Evolutionary conservation across 2,113 vertebrate species (phyloP).

Genomic region (Varanus komodoensis): DNA sequence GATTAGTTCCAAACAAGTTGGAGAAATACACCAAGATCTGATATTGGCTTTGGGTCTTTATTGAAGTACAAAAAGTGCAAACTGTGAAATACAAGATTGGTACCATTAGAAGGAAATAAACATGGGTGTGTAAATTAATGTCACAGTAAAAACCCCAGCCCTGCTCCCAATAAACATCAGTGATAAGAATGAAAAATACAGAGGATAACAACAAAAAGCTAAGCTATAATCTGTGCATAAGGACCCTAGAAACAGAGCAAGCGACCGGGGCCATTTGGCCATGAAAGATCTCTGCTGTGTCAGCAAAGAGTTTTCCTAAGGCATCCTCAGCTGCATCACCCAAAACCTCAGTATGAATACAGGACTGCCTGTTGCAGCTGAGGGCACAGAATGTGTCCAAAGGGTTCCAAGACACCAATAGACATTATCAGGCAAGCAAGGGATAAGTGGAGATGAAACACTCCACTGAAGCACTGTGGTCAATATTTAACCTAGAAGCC

Average conservation of each 20-base stretch:
- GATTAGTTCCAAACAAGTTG: background rate
- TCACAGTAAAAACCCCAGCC: conserved; percentile 60
- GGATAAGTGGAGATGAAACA: conserved; percentile 10
- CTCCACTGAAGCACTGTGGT: conserved; percentile 16
- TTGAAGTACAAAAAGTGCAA: conserved; percentile 87
- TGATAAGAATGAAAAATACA: conserved; percentile 19
- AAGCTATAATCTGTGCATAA: conserved; percentile 38
- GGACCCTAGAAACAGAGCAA: background rate
- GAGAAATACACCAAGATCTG: conserved; percentile 44
- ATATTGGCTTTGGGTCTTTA: conserved; percentile 75
- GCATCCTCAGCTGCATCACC: conserved; percentile 33
- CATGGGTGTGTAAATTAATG: conserved; percentile 63
- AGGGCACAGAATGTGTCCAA: background rate
- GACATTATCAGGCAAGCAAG: conserved; percentile 37
- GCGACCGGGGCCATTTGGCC: conserved; percentile 22
- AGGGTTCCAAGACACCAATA: conserved; percentile 22
- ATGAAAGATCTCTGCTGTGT: background rate
- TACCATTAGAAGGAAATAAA: conserved; percentile 72
- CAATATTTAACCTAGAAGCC: conserved; percentile 24
- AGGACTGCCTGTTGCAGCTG: background rate
- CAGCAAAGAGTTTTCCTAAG: conserved; percentile 32
- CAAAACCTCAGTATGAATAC: background rate
- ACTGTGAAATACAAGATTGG: conserved; percentile 78
- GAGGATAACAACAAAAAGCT: conserved; percentile 53
- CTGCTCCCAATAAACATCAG: conserved; percentile 37